Conservation (phyloP, 37 sponge, comb jelly and placozoan species). For the Crambe crambe region DNA sequence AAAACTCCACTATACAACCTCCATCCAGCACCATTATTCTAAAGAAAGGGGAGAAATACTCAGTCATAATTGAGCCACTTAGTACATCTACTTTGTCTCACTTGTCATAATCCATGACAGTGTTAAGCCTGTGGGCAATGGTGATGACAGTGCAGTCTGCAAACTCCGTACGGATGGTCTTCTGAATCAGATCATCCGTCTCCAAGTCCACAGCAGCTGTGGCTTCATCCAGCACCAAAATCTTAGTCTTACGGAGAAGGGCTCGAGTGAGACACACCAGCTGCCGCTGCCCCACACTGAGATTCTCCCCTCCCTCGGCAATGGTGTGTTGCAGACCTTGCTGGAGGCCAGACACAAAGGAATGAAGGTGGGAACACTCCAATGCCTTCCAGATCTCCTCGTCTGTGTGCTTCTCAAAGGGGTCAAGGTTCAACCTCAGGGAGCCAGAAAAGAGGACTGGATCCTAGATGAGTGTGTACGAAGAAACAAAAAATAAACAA, state of each 20-base stretch:
- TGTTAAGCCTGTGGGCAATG: constrained; percentile 98
- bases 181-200: constrained; percentile 97
- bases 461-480: constrained; percentile 60
- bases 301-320: constrained; percentile 89
- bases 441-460: constrained; percentile 96
- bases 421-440: constrained; percentile 92
- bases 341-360: constrained; percentile 57
- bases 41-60: too few relatives aligned
- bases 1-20: constrained; percentile 86
- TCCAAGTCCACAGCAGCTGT: constrained; percentile 99
- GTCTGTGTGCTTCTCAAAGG: constrained; percentile 80
- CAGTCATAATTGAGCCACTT: too few relatives aligned
- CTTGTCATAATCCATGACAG: constrained; percentile 96
- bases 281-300: constrained; percentile 98
- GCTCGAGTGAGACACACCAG: constrained; percentile 97
- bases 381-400: constrained; percentile 87
- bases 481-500: too few relatives aligned
- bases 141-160: constrained; percentile 93
- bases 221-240: constrained; percentile 98
- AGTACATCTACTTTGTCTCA: too few relatives aligned
- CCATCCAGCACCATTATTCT: constrained; percentile 90
- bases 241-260: constrained; percentile 93
- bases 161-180: constrained; percentile 93
- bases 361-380: constrained; percentile 77
- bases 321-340: constrained; percentile 56